Percentiles rank a stretch among this genome's conserved stretches.
These are phyloP conservation scores for Hepsetus odoe DNA, from an alignment of 2,113 vertebrate species.

Conservation along the genomic window DNA sequence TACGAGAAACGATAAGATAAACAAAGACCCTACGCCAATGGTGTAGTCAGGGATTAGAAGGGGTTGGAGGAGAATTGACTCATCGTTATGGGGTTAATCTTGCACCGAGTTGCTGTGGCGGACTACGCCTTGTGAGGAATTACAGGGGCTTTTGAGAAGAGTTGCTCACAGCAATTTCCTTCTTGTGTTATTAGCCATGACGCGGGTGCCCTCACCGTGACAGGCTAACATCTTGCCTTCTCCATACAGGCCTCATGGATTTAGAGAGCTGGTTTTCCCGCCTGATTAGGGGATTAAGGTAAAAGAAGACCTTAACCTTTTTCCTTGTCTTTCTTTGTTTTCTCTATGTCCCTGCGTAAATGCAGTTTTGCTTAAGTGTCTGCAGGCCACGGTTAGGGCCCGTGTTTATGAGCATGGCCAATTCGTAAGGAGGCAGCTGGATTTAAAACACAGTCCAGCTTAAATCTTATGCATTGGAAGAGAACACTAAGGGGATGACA, in stretches of 20 bases:
- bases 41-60: background rate
- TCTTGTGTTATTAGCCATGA: slow-evolving; percentile 36
- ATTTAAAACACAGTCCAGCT: background rate
- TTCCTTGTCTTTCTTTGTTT: background rate
- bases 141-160: slow-evolving; percentile 34
- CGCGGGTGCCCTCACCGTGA: slow-evolving; percentile 12
- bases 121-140: slow-evolving; percentile 28
- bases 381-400: background rate
- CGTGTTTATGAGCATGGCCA: background rate
- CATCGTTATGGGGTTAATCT: slow-evolving; percentile 24
- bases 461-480: background rate
- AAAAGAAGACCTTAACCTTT: background rate
- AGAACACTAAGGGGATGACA: background rate
- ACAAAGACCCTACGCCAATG: background rate
- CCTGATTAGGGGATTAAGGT: slow-evolving; percentile 16
- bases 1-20: background rate
- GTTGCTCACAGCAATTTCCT: slow-evolving; percentile 32
- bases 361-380: background rate
- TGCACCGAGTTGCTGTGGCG: background rate
- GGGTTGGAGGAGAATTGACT: background rate
- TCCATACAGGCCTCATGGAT: background rate
- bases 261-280: background rate
- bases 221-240: background rate
- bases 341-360: background rate
- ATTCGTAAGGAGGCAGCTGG: background rate